Base-by-base conservation (phyloP, 2,888 invertebrate species). In the Orthosia incerta region DNA sequence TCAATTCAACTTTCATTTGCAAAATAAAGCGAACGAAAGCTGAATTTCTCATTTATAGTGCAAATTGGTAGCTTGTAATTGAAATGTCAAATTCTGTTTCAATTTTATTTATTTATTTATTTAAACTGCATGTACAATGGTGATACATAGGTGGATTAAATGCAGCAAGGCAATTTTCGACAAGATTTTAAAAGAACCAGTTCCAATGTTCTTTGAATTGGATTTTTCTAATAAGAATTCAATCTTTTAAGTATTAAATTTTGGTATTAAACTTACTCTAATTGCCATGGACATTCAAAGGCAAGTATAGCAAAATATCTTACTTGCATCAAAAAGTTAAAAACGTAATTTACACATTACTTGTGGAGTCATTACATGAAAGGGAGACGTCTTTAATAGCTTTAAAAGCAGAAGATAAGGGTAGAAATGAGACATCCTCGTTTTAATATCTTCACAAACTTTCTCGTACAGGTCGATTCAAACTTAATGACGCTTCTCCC, bases 381-480 rank as follows among this genome's bases (percentile, higher is more conserved):
- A 51, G 7, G 23, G 18, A 60, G 23, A 59, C 39, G 56, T 79
- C 59, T 74, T 79, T 78, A 70, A n/a, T 16, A 53, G 51, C 39
- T 77, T 56, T 70, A 63, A 64, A 78, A 59, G 39, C 39, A 55
- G 11, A 31, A n/a, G 16, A 50, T 51, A 78, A 63, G 57, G 31
- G 45, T 46, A 57, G 15, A 76, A 62, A 63, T 71, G 20, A 76
- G 64, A 46, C 26, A 31, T 20, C 51, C 51, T 56, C 55, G 55
- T 59, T 63, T 69, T 76, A 69, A 72, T 66, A 66, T 71, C 26
- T 67, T 23, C 12, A 39, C 48, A 66, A 63, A 80, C 59, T 66
- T 76, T 60, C 61, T 71, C 56, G 26, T 16, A 7, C 46, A 39
- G 39, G 39, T 39, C 7, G 9, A 39, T 39, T 39, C 39, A 39